Evolutionary conservation across 1,140 invertebrate species (phyloP).

Genomic region (Rhagoletis zephyria): DNA sequence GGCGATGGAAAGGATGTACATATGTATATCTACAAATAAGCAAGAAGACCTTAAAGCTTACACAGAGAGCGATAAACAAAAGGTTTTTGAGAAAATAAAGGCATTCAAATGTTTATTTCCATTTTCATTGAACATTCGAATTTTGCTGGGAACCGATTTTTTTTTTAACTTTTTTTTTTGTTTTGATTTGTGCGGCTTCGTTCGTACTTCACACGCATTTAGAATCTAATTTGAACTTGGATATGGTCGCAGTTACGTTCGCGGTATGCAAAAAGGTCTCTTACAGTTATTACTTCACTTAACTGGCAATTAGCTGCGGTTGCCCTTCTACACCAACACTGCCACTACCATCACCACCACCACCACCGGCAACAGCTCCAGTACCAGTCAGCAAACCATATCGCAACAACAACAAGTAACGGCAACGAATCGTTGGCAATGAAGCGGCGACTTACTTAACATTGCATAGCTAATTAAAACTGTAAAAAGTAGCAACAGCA

Average conservation of each 20-base stretch:
- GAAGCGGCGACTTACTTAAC: slow-evolving; percentile 43
- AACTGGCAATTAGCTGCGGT: slow-evolving; percentile 33
- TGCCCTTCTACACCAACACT: background rate
- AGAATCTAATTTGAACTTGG: slow-evolving; percentile 2
- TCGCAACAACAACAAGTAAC: background rate
- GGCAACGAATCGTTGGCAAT: slow-evolving; percentile 21
- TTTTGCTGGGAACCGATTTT: background rate
- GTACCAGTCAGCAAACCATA: background rate
- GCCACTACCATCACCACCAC: background rate
- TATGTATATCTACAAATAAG: no score
- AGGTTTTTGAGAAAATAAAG: background rate
- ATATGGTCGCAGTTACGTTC: background rate
- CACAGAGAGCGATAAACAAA: background rate
- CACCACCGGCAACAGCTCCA: background rate
- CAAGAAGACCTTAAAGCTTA: background rate
- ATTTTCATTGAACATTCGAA: slow-evolving; percentile 5
- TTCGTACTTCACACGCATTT: background rate
- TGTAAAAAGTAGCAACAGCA: slow-evolving; percentile 34
- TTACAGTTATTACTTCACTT: slow-evolving; percentile 40
- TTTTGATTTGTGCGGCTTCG: background rate
- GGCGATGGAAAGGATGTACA: background rate
- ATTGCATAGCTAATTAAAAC: slow-evolving; percentile 51
- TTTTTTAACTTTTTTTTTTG: no score
- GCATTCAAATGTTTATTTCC: background rate
- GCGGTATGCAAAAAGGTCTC: background rate